Percentiles rank a stretch among this genome's conserved stretches.
Evolutionary conservation across 2,113 vertebrate genomes (phyloP).

Genomic region (Laterallus jamaicensis): DNA sequence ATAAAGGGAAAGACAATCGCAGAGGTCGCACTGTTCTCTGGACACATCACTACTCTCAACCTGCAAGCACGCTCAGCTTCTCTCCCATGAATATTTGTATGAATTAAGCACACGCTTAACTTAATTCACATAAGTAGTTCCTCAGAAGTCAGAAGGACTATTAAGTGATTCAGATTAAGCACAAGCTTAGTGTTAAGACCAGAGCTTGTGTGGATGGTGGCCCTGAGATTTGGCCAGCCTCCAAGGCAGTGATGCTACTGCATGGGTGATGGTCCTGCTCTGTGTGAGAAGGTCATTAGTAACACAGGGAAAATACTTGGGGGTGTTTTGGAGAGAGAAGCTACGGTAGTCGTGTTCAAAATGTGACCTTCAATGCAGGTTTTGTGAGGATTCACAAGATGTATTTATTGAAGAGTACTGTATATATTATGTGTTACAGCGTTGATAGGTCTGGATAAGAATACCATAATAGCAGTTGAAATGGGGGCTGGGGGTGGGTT

Average conservation of each 20-base stretch:
- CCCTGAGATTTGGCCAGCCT: neutral
- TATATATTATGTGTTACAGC: neutral
- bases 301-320: neutral
- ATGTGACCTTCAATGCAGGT: neutral
- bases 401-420: neutral
- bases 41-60: neutral
- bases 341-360: neutral
- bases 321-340: neutral
- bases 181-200: neutral
- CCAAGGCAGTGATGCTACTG: neutral
- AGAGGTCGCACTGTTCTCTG: neutral
- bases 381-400: neutral
- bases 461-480: conserved; percentile 63
- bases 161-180: neutral
- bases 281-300: neutral
- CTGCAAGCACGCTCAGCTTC: neutral
- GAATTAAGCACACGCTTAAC: neutral
- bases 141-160: neutral
- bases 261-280: neutral
- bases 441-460: conserved; percentile 63
- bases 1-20: neutral
- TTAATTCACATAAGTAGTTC: neutral
- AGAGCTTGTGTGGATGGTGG: neutral
- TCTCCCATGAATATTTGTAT: neutral
- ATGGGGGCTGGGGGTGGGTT: neutral